Evolutionary conservation across 2,113 vertebrate species (phyloP), one percentile per base, ranked within the genome.

Genomic region (Micromys minutus): DNA sequence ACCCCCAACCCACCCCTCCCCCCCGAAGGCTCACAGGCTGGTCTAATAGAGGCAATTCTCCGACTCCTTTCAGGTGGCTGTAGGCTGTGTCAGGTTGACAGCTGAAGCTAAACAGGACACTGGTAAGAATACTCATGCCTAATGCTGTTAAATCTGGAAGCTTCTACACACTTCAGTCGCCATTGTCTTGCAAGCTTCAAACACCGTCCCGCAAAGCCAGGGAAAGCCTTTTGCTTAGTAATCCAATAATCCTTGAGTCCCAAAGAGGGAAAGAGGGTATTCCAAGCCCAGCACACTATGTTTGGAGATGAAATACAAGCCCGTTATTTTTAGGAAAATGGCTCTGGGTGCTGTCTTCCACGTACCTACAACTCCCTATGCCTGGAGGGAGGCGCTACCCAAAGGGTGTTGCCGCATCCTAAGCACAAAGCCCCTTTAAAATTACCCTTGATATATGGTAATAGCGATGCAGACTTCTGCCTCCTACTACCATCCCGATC

Each of bases 371-470:
- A 87, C 90, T 84, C 59, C 91, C 16, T 69, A 86, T 0, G 61
- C 96, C 95, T 55, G 89, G 69, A 92, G 96, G 89, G 94, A 94
- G 80, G 50, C 63, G 95, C 90, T 91, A 80, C 63, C 47, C 59
- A 81, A 57, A 96, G 92, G 57, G 55, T 65, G 94, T 89, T 90
- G 97, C 85, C 0, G 0, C 88, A 71, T 89, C 86, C 69, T 3
- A 86, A 96, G 92, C 59, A 97, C 91, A 96, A 97, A 97, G 96
- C 81, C 74, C 63, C 95, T 95, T 85, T 63, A 90, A 65, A 55
- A 26, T 91, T 69, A 39, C 71, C 79, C 65, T 2, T 93, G 89
- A 87, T 91, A 75, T 86, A 91, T 63, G 21, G 63, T 91, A 86
- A 94, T 93, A 67, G 77, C 2, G 4, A 34, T 69, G 85, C 76